A percentile compares a stretch with the other conserved stretches of the same genome.
phyloP scores from a whole-genome alignment of 2,113 vertebrate genomes.

The Seriola rivoliana region DNA sequence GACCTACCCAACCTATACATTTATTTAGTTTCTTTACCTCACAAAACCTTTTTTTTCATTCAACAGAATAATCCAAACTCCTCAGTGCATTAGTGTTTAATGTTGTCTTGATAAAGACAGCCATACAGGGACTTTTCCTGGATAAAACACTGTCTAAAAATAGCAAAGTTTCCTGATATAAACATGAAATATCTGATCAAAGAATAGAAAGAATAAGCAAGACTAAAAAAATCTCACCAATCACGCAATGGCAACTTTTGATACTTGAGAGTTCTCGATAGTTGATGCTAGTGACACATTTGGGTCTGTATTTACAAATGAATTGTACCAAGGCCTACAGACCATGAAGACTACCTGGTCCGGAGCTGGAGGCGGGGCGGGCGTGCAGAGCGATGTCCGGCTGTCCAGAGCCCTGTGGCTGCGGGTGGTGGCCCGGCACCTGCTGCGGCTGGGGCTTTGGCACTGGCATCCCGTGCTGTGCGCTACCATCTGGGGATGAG shows the following conservation, averaged over 20 bases:
- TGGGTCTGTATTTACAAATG: not conserved
- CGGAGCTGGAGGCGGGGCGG: slow-evolving; percentile 92
- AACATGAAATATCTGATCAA: not conserved
- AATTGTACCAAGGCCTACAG: not conserved
- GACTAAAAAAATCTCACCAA: not conserved
- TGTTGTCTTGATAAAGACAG: not conserved
- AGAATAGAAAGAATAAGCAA: not conserved
- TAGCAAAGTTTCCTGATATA: not conserved
- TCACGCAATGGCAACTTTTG: not conserved
- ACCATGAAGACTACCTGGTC: slow-evolving; percentile 83
- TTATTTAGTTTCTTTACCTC: not conserved
- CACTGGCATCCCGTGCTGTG: slow-evolving; percentile 91
- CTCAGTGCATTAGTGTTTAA: not conserved
- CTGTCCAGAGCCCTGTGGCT: slow-evolving; percentile 91
- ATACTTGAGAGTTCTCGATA: not conserved
- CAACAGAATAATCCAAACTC: not conserved
- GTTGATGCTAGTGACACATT: not conserved
- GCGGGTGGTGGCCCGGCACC: slow-evolving; percentile 86
- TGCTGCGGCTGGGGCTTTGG: slow-evolving; percentile 94
- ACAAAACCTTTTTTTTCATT: not conserved
- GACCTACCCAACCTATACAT: not conserved
- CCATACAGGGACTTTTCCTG: not conserved
- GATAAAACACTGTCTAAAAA: not conserved
- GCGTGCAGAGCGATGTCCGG: slow-evolving; percentile 94
- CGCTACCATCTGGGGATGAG: slow-evolving; percentile 86